Conservation (phyloP, 2,797 vertebrate genomes). For the Darevskia nairensis region DNA sequence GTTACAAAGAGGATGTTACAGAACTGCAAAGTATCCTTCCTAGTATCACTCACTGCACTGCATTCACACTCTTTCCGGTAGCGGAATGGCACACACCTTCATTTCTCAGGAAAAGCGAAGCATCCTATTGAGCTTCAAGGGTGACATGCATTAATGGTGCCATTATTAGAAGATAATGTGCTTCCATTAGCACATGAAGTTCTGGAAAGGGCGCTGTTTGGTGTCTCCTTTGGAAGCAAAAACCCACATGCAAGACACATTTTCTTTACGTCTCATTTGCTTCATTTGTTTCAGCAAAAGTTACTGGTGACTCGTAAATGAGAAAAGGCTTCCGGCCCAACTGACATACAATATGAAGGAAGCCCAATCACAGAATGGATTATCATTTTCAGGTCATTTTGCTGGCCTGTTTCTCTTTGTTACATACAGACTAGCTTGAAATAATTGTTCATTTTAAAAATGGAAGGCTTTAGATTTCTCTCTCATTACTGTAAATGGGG, state of each 20-base stretch:
- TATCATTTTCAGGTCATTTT: neutral
- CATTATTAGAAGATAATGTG: slow-evolving; percentile 33
- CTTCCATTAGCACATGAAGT: slow-evolving; percentile 36
- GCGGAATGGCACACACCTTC: slow-evolving; percentile 1
- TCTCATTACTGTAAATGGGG: neutral
- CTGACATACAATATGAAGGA: neutral
- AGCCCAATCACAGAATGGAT: neutral
- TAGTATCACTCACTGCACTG: neutral
- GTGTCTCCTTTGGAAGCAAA: neutral
- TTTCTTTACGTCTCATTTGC: neutral
- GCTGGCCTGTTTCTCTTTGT: neutral
- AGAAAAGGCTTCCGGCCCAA: neutral
- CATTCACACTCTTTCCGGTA: neutral
- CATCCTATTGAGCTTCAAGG: neutral
- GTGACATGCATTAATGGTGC: slow-evolving; percentile 26
- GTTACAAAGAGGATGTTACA: neutral
- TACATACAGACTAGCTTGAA: neutral
- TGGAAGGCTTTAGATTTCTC: neutral
- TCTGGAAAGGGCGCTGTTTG: neutral
- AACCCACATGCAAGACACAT: neutral
- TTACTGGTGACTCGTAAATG: neutral
- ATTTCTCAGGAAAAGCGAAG: slow-evolving; percentile 23
- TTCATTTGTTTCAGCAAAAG: neutral
- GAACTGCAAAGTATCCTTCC: slow-evolving; percentile 18
- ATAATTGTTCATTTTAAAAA: neutral